Percentiles rank a stretch among this genome's conserved stretches.
Evolutionary conservation across 2,113 vertebrate genomes (phyloP).

Genomic region (Sinocyclocheilus maitianheensis): DNA sequence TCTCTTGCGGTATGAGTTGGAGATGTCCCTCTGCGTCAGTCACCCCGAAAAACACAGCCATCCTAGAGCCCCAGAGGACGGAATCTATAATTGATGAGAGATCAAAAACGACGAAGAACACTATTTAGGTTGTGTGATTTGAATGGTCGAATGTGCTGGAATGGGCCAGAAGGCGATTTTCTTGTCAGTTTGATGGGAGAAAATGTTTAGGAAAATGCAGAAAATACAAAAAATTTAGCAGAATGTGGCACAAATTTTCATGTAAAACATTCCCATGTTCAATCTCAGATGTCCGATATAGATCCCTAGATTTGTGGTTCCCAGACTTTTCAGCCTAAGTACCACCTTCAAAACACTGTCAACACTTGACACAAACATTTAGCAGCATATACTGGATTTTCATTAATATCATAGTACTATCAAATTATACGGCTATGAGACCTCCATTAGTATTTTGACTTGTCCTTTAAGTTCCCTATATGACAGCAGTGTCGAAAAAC

Average conservation of each 20-base stretch:
- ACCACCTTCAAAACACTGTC: not conserved
- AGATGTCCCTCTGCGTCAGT: slow-evolving; percentile 61
- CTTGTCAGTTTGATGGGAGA: not conserved
- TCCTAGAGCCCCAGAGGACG: slow-evolving; percentile 64
- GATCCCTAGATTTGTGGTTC: not conserved
- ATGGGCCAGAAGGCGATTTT: slow-evolving; percentile 55
- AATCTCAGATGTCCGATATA: not conserved
- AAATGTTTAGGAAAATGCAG: not conserved
- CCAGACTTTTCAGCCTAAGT: not conserved
- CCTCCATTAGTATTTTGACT: too few species aligned
- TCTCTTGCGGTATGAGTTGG: slow-evolving; percentile 34
- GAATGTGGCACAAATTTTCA: not conserved
- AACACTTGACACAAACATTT: too few species aligned
- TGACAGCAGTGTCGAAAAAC: too few species aligned
- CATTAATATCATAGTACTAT: not conserved
- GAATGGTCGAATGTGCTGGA: slow-evolving; percentile 70
- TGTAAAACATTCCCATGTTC: not conserved
- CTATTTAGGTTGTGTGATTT: slow-evolving; percentile 68
- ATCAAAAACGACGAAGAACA: slow-evolving; percentile 69
- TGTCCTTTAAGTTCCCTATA: too few species aligned
- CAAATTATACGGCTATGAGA: not conserved
- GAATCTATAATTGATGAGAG: slow-evolving; percentile 79
- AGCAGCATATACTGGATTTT: too few species aligned
- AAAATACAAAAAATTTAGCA: not conserved
- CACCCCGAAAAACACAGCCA: slow-evolving; percentile 67